Evolutionary conservation across 2,888 invertebrate genomes (phyloP).

Genomic region (Drosophila histrio): DNA sequence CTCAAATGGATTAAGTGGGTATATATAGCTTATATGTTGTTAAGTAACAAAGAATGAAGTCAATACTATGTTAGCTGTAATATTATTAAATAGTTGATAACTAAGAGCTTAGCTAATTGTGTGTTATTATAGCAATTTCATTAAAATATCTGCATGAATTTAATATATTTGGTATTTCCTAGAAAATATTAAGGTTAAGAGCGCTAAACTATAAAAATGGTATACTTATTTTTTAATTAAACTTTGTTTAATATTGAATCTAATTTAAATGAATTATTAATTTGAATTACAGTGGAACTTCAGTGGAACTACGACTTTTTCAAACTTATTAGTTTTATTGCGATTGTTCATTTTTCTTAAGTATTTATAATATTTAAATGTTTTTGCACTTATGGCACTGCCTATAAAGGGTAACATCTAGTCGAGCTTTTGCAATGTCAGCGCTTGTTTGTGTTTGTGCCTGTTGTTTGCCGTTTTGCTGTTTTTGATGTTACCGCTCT

Average conservation of each 20-base stretch:
- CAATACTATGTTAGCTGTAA: background rate
- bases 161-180: no score
- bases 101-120: no score
- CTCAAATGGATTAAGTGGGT: background rate
- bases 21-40: background rate
- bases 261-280: no score
- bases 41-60: background rate
- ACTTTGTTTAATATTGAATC: no score
- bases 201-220: no score
- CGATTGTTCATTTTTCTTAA: background rate
- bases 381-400: background rate
- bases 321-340: no score
- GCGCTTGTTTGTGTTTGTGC: slow-evolving; percentile 8
- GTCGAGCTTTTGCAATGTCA: background rate
- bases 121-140: no score
- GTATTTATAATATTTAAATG: background rate
- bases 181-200: no score
- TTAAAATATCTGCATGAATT: background rate
- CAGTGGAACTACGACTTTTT: no score
- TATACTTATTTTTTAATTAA: no score
- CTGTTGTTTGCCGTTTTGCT: slow-evolving; percentile 42
- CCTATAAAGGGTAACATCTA: background rate
- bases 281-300: no score
- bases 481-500: slow-evolving; percentile 61
- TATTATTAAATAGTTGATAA: background rate